Evolutionary conservation across 2,113 vertebrate species (phyloP).

Genomic region (Rhea pennata): DNA sequence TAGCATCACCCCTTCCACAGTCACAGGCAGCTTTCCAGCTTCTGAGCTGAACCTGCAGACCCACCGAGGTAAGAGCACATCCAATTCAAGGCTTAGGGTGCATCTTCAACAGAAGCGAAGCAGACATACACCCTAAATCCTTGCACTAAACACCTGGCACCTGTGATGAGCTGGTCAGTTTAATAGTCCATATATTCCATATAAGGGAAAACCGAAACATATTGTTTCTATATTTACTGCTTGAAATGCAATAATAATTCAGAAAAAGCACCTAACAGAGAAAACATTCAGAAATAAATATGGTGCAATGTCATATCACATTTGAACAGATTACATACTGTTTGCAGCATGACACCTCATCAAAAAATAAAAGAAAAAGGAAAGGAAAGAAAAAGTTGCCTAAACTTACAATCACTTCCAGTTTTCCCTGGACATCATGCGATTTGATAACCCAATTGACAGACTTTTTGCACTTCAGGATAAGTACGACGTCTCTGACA

Average conservation of each 20-base stretch:
- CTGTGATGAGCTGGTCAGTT: background rate
- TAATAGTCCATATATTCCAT: background rate
- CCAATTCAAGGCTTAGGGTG: background rate
- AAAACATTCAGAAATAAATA: background rate
- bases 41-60: background rate
- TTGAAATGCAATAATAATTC: background rate
- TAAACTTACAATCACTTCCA: constrained; percentile 89
- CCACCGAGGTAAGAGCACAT: background rate
- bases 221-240: background rate
- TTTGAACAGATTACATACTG: background rate
- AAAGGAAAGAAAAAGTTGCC: background rate
- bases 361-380: background rate
- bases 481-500: constrained; percentile 83
- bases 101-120: background rate
- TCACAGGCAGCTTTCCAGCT: background rate
- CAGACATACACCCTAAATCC: background rate
- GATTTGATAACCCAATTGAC: constrained; percentile 97
- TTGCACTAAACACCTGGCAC: background rate
- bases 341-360: background rate
- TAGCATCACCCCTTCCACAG: background rate
- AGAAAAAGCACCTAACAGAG: background rate
- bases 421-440: constrained; percentile 84
- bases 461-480: constrained; percentile 91
- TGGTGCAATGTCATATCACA: background rate
- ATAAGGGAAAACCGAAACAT: background rate